These are phyloP conservation scores for Triops longicaudatus DNA, from an alignment of 1,140 invertebrate genomes.

Conservation along the genomic window DNA sequence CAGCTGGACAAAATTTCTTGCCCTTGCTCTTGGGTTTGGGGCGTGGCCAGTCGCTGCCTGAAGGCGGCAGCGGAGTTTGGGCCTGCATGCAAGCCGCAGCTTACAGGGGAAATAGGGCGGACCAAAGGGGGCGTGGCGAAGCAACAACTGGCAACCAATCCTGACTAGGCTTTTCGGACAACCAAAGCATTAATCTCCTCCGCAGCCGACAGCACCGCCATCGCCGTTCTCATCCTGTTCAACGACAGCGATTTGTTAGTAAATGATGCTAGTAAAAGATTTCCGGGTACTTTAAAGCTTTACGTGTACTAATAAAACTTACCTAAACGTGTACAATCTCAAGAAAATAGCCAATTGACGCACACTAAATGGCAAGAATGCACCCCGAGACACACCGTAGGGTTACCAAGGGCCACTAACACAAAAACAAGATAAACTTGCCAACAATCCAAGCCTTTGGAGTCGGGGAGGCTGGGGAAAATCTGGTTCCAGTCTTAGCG, in stretches of 20 bases:
- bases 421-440: too few species aligned
- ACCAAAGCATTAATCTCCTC: neutral
- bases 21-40: conserved; percentile 9
- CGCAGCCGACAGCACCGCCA: neutral
- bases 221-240: neutral
- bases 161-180: neutral
- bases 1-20: neutral
- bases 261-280: too few species aligned
- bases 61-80: conserved; percentile 8
- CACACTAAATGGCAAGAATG: too few species aligned
- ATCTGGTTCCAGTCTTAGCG: neutral
- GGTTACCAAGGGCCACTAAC: too few species aligned
- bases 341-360: too few species aligned
- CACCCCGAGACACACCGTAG: too few species aligned
- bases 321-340: too few species aligned
- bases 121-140: neutral
- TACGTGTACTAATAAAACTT: too few species aligned
- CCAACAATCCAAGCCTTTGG: too few species aligned
- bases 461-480: too few species aligned
- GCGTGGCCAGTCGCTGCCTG: conserved; percentile 9
- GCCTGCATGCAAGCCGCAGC: conserved; percentile 8
- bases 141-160: neutral
- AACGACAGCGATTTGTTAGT: neutral
- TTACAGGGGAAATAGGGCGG: neutral
- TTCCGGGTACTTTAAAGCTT: too few species aligned